phyloP scores from a whole-genome alignment of 2,797 vertebrate species.

The Rhincodon typus region DNA sequence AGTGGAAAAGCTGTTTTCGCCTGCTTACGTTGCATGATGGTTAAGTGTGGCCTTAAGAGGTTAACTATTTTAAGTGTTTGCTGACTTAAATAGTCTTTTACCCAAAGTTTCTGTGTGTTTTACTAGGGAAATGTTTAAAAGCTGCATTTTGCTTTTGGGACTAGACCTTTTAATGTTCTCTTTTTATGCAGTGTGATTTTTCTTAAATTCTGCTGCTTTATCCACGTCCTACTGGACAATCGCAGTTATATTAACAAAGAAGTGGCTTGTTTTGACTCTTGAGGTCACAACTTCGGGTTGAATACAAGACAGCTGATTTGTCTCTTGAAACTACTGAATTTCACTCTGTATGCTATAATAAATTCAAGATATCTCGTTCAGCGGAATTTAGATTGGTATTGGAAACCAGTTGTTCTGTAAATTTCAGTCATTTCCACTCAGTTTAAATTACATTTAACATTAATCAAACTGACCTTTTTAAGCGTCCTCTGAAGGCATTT shows the following conservation, averaged over 20 bases:
- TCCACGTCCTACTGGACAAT: not conserved
- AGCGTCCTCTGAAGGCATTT: not conserved
- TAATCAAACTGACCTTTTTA: not conserved
- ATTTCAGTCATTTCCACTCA: not conserved
- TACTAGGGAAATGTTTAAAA: not conserved
- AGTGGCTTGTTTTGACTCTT: not conserved
- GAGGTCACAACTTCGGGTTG: not conserved
- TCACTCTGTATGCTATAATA: not conserved
- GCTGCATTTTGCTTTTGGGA: not conserved
- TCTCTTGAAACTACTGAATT: not conserved
- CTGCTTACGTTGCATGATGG: not conserved
- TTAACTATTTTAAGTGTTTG: constrained; percentile 4
- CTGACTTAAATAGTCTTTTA: not conserved
- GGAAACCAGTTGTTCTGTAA: not conserved
- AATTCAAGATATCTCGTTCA: too few species aligned
- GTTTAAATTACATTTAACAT: not conserved
- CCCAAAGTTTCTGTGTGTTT: not conserved
- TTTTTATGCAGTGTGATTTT: too few species aligned
- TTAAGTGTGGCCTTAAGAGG: not conserved
- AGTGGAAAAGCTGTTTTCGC: constrained; percentile 15
- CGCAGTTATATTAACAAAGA: not conserved
- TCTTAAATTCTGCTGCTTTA: not conserved
- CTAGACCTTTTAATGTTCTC: not conserved
- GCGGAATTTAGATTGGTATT: not conserved
- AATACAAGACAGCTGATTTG: not conserved